Evolutionary conservation across 2,797 vertebrate genomes (phyloP), one percentile per base, ranked within the genome.

Genomic region (Stomatorhinus walkeri): DNA sequence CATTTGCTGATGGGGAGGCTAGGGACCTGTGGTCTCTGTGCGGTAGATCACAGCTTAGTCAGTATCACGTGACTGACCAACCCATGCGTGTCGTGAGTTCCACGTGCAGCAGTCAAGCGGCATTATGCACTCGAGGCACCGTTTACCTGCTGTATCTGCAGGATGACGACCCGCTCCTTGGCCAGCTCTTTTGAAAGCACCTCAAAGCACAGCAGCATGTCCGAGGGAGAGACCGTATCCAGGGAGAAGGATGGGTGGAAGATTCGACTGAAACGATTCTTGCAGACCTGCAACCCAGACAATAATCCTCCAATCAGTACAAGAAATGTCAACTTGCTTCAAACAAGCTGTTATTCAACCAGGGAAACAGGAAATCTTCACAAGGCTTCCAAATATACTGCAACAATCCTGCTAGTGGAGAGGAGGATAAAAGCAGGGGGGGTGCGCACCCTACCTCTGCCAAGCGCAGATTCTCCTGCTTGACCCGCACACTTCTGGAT

Each of bases 161-260:
- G 94, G 89, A 98, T 91, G 9, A 99, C 93, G 72, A 99, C 97
- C 1, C 95, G 95, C 91, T 99, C 98, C 94, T 99, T 99, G 92
- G 96, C 96, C 91, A 98, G 92, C 87, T 99, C 98, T 93, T 97
- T 96, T 51, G 98, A 97, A 4, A 98, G 94, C 90, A 99, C 95
- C 95, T 99, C 98, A 3, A 99, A 99, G 94, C 98, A 99, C 93
- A 99, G 96, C 89, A 99, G 94, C 92, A 94, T 95, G 89, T 99
- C 97, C 0, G 96, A 95, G 0, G 98, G 94, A 0, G 97, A 97
- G 89, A 99, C 95, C 0, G 94, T 94, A 91, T 99, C 98, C 93
- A 99, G 93, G 0, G 98, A 97, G 86, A 97, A 96, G 59, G 97
- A 97, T 0, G 97, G 96, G 91, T 96, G 92, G 93, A 99, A 98